Base-by-base conservation (phyloP, 2,888 invertebrate genomes). In the Lacanobia oleracea region DNA sequence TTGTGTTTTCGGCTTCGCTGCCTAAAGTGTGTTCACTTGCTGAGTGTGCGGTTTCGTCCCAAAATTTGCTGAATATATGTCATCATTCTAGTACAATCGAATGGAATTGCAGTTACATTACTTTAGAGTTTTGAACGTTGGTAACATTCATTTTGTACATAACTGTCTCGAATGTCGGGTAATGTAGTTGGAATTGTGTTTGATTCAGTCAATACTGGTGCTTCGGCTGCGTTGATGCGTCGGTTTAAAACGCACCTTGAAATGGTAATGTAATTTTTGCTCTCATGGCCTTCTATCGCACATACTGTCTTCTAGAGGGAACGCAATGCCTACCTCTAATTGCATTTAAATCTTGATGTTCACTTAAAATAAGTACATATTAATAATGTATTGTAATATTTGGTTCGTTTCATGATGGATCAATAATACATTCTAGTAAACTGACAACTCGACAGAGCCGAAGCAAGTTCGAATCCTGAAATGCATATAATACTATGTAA, bases 81-180 rank as follows among this genome's bases (percentile, higher is more conserved):
- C 56, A 37, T 80, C 72, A 83, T 83, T 84, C 84, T 88, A 89
- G 88, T 89, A 88, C 86, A 88, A 88, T 90, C 87, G 81, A 87
- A 88, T 86, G 87, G 85, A 87, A 87, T 90, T 87, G 85, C 91
- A 84, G 82, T 87, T 88, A 88, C 89, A 88, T 90, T 89, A 85
- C 88, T 88, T 67, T 68, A 82, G 70, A 75, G 71, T 83, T 87
- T 86, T 85, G 79, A 87, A 86, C 82, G 88, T 88, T 89, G 90
- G 89, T 90, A 89, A 90, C 89, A 88, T 84, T 88, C 88, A 87
- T 91, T 92, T 89, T 93, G 93, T 93, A 93, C 90, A 93, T 93
- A 93, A 88, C 87, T 83, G 90, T 90, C 88, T 88, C 88, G 88
- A 90, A 89, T 76, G 81, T 72, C 74, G 71, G 76, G 88, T 88